These are phyloP conservation scores for Silurus meridionalis DNA, from an alignment of 2,113 vertebrate genomes.

Conservation along the genomic window DNA sequence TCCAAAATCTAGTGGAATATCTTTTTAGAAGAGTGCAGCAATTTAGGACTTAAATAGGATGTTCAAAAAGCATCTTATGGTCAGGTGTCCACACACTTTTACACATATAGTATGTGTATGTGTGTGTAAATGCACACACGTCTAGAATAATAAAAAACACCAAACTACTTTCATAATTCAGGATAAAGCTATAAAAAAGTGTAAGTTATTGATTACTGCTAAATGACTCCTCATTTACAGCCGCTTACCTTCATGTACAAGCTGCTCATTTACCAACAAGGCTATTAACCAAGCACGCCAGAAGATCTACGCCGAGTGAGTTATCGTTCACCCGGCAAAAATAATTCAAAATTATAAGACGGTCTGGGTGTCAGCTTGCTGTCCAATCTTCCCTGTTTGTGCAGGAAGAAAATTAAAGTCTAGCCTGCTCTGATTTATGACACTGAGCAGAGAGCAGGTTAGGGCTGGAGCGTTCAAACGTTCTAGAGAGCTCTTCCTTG, in stretches of 20 bases:
- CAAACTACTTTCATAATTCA: slow-evolving; percentile 18
- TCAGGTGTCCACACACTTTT: too few relatives aligned
- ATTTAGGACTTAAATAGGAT: too few relatives aligned
- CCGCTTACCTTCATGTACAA: slow-evolving; percentile 9
- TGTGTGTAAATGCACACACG: too few relatives aligned
- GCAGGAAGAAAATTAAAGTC: slow-evolving; percentile 45
- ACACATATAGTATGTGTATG: too few relatives aligned
- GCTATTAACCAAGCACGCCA: slow-evolving; percentile 13
- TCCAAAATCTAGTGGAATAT: too few relatives aligned
- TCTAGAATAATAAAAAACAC: too few relatives aligned
- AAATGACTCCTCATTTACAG: slow-evolving; percentile 19
- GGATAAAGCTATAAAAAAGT: not conserved
- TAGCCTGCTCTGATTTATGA: slow-evolving; percentile 37
- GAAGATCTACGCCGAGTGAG: not conserved
- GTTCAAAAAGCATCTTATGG: too few relatives aligned
- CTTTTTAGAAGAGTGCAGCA: too few relatives aligned
- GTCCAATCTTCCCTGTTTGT: slow-evolving; percentile 24
- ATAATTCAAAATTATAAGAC: slow-evolving; percentile 40
- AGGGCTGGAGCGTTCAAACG: slow-evolving; percentile 27
- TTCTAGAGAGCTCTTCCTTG: slow-evolving; percentile 36
- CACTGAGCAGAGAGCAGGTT: slow-evolving; percentile 20
- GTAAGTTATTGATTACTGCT: not conserved
- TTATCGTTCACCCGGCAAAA: not conserved
- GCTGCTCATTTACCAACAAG: slow-evolving; percentile 6
- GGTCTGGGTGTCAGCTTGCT: slow-evolving; percentile 17